phyloP scores from a whole-genome alignment of 2,113 vertebrate genomes.

The Pica pica region DNA sequence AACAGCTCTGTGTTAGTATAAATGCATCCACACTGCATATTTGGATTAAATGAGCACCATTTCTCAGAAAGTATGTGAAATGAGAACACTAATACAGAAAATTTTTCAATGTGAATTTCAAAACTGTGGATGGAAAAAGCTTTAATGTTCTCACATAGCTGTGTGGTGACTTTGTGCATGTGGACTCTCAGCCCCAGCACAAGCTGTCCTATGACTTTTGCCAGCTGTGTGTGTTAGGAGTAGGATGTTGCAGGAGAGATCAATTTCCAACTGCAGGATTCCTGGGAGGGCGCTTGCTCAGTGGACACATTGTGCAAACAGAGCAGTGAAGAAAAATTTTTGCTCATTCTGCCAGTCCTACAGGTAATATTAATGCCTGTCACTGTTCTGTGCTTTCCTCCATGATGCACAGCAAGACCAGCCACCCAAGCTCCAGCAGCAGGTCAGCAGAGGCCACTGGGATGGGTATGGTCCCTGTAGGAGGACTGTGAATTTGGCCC shows the following conservation, averaged over 20 bases:
- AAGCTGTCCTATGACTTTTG: neutral
- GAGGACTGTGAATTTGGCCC: neutral
- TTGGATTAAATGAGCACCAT: neutral
- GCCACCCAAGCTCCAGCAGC: neutral
- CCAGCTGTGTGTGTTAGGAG: accelerated
- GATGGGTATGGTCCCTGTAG: neutral
- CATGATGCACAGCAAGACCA: neutral
- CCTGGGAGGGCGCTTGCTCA: neutral
- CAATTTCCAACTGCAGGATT: neutral
- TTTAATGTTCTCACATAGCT: neutral
- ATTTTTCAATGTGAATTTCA: neutral
- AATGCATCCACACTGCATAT: neutral
- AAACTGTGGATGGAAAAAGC: neutral
- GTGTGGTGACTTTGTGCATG: neutral
- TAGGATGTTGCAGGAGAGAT: neutral
- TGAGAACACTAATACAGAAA: neutral
- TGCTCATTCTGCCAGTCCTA: neutral
- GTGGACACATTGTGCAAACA: neutral
- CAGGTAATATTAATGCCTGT: neutral
- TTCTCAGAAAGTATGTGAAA: neutral
- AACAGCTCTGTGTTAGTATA: neutral
- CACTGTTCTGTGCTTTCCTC: neutral
- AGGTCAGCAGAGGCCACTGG: neutral
- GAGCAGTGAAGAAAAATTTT: neutral
- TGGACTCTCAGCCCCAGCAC: neutral